Evolutionary conservation across 2,797 vertebrate genomes (phyloP).

Genomic region (Paedocypris micromegethes): DNA sequence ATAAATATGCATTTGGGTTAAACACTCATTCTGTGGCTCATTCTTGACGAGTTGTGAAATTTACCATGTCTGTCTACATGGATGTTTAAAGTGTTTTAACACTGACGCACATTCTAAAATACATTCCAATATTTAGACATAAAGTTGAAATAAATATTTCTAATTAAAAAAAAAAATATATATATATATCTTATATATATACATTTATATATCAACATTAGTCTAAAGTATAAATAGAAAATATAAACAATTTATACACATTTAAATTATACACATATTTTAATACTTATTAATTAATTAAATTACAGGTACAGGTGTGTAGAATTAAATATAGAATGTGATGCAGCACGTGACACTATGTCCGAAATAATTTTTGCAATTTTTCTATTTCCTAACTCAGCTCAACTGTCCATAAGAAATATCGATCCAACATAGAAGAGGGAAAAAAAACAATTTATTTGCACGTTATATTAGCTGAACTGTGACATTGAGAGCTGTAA

Average conservation of each 20-base stretch:
- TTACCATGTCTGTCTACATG: neutral
- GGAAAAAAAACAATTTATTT: neutral
- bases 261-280: too few relatives aligned
- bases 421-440: neutral
- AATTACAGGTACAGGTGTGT: too few relatives aligned
- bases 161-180: neutral
- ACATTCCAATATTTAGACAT: neutral
- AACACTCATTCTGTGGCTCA: conserved; percentile 52
- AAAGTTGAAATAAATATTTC: neutral
- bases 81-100: neutral
- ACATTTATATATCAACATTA: too few relatives aligned
- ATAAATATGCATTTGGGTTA: conserved; percentile 75
- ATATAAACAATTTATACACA: too few relatives aligned
- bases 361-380: too few relatives aligned
- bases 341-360: too few relatives aligned
- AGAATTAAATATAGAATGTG: too few relatives aligned
- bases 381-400: neutral
- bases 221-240: neutral
- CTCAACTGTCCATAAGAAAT: neutral
- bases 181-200: neutral
- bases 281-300: too few relatives aligned
- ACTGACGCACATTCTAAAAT: too few relatives aligned
- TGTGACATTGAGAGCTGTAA: conserved; percentile 42
- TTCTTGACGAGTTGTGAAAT: conserved; percentile 3
- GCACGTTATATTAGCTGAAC: neutral